Conservation (phyloP, 2,113 vertebrate genomes). For the Elephantulus edwardii region DNA sequence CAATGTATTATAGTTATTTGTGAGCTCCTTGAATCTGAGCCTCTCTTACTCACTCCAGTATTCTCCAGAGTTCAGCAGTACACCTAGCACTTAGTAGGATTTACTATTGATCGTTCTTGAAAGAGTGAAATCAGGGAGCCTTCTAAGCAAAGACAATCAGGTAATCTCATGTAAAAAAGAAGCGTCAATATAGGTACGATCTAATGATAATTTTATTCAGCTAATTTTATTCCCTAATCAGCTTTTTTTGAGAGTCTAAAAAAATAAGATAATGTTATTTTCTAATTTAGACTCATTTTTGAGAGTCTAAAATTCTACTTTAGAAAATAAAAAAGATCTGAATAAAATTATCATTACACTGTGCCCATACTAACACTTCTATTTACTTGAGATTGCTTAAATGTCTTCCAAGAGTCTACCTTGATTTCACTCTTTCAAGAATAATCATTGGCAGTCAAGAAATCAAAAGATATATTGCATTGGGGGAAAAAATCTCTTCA, state of each 20-base stretch:
- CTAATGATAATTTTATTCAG: neutral
- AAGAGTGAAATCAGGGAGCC: neutral
- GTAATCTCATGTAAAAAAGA: neutral
- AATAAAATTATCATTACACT: no score
- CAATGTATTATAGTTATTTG: neutral
- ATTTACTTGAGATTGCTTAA: no score
- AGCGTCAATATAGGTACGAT: neutral
- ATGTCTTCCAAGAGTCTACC: no score
- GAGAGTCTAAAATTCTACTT: no score
- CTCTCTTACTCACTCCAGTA: neutral
- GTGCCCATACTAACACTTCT: no score
- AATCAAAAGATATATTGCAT: no score
- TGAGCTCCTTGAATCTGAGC: neutral
- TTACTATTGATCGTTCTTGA: neutral
- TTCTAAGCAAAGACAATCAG: neutral
- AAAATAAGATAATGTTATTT: no score
- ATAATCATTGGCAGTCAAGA: no score
- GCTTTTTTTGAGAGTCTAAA: neutral
- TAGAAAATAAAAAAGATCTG: no score
- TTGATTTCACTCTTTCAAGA: no score
- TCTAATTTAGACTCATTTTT: neutral
- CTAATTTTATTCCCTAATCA: constrained; percentile 29
- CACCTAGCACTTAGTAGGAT: neutral
- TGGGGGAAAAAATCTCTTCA: no score
- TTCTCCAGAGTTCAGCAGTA: neutral